Evolutionary conservation across 2,888 invertebrate species (phyloP), one percentile per base, ranked within the genome.

Genomic region (Pandemis corylana): DNA sequence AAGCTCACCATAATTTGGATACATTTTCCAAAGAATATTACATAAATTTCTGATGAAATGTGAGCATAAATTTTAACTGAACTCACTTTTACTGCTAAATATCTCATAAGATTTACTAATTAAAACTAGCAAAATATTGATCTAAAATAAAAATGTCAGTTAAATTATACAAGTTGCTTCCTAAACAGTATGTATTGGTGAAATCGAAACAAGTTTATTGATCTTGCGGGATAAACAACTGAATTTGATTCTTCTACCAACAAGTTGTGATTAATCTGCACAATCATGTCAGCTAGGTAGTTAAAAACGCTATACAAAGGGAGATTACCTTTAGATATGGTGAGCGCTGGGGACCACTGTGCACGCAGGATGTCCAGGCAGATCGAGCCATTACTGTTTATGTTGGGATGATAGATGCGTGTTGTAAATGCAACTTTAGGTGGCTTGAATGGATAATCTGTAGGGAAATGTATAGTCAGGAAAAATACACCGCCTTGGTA

Each of bases 391-490:
- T 99, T 99, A 96, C 99, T 99, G 97, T 99, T 99, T 96, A 99
- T 99, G 96, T 99, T 99, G 91, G 99, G 99, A 95, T 99, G 99
- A 96, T 99, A 99, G 95, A 99, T 99, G 96, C 99, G 98, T 94
- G 99, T 99, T 95, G 99, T 99, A 96, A 99, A 99, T 95, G 99
- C 99, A 95, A 99, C 99, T 98, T 99, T 99, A 90, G 99, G 99
- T 94, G 99, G 99, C 96, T 99, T 99, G 95, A 99, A 99, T 88
- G 99, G 99, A 95, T 99, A 99, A 95, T 99, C 99, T 97, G 99
- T 99, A 90, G 99, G 99, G 95, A 99, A 99, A 95, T 99, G 99
- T 96, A 99, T 99, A 95, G 99, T 99, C 96, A 99, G 96, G 96
- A 99, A 99, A 96, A 99, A 99, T 90, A 99, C 99, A 87, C 99